phyloP scores from a whole-genome alignment of 1,140 invertebrate species.

The Lerema accius region DNA sequence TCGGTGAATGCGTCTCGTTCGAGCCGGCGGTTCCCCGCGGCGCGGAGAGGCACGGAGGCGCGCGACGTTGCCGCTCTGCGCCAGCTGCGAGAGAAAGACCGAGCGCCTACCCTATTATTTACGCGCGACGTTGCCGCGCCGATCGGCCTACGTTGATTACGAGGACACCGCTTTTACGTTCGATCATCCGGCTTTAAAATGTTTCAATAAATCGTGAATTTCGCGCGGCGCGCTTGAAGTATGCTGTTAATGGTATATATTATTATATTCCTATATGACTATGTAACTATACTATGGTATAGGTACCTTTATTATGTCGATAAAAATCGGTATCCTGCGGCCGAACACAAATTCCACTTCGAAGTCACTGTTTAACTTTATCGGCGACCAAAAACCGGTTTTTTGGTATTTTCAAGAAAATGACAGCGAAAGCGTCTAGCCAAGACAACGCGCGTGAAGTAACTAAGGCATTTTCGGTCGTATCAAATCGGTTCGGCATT shows the following conservation, averaged over 20 bases:
- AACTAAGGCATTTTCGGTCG: slow-evolving; percentile 82
- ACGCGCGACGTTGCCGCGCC: slow-evolving; percentile 83
- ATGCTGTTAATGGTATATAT: slow-evolving; percentile 1
- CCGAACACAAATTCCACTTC: slow-evolving; percentile 34
- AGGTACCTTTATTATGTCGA: slow-evolving; percentile 38
- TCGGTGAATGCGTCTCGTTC: slow-evolving; percentile 65
- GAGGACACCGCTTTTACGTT: slow-evolving; percentile 82
- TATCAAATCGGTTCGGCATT: slow-evolving; percentile 77
- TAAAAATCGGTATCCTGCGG: slow-evolving; percentile 24
- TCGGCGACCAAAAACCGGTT: slow-evolving; percentile 34
- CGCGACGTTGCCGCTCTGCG: slow-evolving; percentile 72
- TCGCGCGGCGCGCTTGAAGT: neutral
- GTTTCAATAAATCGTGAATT: slow-evolving; percentile 36
- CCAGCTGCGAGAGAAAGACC: slow-evolving; percentile 78
- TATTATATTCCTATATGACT: slow-evolving; percentile 15
- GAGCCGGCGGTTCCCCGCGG: slow-evolving; percentile 61
- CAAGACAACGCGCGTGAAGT: slow-evolving; percentile 70
- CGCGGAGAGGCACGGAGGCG: slow-evolving; percentile 64
- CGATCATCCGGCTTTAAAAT: slow-evolving; percentile 69
- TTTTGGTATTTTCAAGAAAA: slow-evolving; percentile 49
- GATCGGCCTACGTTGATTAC: slow-evolving; percentile 81
- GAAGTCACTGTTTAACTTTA: slow-evolving; percentile 19
- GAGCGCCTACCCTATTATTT: slow-evolving; percentile 81
- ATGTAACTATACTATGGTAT: slow-evolving; percentile 23
- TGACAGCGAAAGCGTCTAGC: slow-evolving; percentile 62